Evolutionary conservation across 2,797 vertebrate species (phyloP), one percentile per base, ranked within the genome.

Genomic region (Sebastes iracundus): DNA sequence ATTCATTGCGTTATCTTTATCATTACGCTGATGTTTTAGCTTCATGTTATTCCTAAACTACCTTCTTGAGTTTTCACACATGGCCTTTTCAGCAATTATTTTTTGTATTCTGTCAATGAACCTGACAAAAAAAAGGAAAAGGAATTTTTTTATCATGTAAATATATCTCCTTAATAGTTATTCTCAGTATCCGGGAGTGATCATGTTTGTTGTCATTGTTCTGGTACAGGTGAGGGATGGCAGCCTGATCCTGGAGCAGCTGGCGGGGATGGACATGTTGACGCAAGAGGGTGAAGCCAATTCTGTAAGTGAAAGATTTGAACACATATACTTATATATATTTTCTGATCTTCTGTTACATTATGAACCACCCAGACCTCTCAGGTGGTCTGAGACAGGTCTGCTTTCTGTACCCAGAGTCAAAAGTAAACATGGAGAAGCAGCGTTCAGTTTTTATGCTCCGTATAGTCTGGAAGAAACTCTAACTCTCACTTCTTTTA

Each of bases 241-340:
- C 82, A 90, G 84, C 77, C 86, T 93, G 76, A 94, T 92, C 81
- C 75, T 93, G 90, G 92, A 93, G 27, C 93, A 93, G 82, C 80
- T 94, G 52, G 87, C 85, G 3, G 92, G 87, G 60, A 93, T 94
- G 0, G 92, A 94, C 73, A 93, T 94, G 88, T 35, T 94, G 77
- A 86, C 90, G 3, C 92, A 90, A 71, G 93, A 94, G 20, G 61
- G 60, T 3, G 92, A 94, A 32, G 70, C 78, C 46, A 85, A 3
- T 35, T 87, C 92, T 74, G 93, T 94, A 56, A 92, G 93, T 89
- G 9, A 64, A 59, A 32, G 12, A 7, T 30, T 27, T 49, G 7
- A 3, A 13, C 38, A 53, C 18, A 16, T 65, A 2, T 16, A 3
- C 16, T n/a, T 14, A 1, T 12, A n/a, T 7, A 9, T 12, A 59